These are phyloP conservation scores for Sinohyriopsis cumingii DNA, from an alignment of 2,888 invertebrate genomes.

Conservation along the genomic window DNA sequence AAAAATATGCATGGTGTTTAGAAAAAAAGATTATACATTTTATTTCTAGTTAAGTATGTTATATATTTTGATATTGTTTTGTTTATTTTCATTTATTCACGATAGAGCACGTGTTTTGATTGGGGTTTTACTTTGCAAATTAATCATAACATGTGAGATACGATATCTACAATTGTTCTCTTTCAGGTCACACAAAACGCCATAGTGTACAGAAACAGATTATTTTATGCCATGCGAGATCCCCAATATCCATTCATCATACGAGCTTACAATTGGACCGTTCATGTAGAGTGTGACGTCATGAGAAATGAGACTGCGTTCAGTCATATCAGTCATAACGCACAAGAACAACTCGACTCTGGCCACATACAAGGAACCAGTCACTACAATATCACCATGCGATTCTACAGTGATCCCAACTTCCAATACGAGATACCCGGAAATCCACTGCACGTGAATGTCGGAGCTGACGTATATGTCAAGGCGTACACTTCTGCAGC, in stretches of 20 bases:
- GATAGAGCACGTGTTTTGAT: too few species aligned
- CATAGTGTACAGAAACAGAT: conserved; percentile 28
- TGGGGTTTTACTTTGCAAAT: too few species aligned
- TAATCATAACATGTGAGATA: too few species aligned
- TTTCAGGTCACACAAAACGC: conserved; percentile 14
- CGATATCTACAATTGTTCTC: neutral
- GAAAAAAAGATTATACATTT: too few species aligned
- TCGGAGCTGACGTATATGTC: conserved; percentile 33
- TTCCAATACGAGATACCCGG: conserved; percentile 18
- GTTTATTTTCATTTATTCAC: too few species aligned
- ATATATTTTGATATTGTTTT: too few species aligned
- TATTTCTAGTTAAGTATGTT: too few species aligned
- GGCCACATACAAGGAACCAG: conserved; percentile 14
- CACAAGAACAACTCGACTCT: neutral
- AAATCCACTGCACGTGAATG: conserved; percentile 17
- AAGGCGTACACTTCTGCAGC: conserved; percentile 24
- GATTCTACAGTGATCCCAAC: conserved; percentile 25
- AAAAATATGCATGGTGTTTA: too few species aligned
- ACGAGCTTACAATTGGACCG: conserved; percentile 23
- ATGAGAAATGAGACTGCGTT: conserved; percentile 13
- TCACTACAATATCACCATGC: conserved; percentile 26
- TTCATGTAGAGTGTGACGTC: conserved; percentile 32
- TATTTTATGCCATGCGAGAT: conserved; percentile 38
- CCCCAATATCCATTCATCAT: conserved; percentile 26
- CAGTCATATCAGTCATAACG: conserved; percentile 11